These are phyloP conservation scores for Lithobates sylvaticus DNA, from an alignment of 2,797 vertebrate species.

Conservation along the genomic window DNA sequence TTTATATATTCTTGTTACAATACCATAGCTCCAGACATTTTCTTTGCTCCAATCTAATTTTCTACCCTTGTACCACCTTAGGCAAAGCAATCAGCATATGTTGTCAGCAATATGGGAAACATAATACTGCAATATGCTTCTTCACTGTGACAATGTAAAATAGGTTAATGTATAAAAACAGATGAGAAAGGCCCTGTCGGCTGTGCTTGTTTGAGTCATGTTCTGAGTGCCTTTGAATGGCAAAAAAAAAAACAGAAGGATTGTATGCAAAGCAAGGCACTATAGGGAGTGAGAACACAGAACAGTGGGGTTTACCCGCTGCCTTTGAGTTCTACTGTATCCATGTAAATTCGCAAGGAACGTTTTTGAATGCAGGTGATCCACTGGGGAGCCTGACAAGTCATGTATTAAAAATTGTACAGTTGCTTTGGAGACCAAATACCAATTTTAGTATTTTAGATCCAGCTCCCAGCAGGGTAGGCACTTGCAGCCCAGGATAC, in stretches of 20 bases:
- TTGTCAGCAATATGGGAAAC: background rate
- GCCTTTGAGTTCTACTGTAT: conserved; percentile 8
- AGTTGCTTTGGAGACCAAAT: conserved; percentile 41
- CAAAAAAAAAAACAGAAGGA: background rate
- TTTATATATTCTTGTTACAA: background rate
- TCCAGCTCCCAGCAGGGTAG: background rate
- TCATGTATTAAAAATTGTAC: conserved; percentile 17
- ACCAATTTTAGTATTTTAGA: conserved; percentile 20
- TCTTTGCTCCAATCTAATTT: background rate
- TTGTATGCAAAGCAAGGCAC: conserved; percentile 45
- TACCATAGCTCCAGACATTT: background rate
- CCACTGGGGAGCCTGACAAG: conserved; percentile 27
- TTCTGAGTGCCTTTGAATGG: background rate
- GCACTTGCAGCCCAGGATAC: background rate
- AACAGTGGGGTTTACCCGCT: background rate
- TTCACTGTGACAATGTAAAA: background rate
- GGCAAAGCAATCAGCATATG: background rate
- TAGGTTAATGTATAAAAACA: background rate
- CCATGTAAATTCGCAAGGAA: conserved; percentile 48
- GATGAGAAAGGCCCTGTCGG: background rate
- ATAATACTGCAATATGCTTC: background rate
- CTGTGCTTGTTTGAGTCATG: background rate
- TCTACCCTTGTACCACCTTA: background rate
- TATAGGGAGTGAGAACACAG: background rate
- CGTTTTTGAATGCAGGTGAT: conserved; percentile 58